Conservation (phyloP, 2,797 vertebrate species). For the Prunella strophiata region DNA sequence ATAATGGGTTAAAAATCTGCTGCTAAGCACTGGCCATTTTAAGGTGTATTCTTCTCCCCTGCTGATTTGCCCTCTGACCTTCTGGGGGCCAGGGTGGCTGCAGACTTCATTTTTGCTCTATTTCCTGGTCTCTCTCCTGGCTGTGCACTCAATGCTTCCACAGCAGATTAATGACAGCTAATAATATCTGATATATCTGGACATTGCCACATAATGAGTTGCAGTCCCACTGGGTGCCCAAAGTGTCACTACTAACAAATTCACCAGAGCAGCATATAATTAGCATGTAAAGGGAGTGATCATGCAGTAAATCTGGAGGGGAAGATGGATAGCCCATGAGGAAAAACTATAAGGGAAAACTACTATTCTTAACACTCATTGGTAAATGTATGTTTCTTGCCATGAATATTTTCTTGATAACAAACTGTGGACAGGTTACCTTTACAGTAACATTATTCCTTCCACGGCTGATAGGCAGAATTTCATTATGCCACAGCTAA, state of each 20-base stretch:
- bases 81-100: slow-evolving; percentile 69
- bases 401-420: slow-evolving; percentile 90
- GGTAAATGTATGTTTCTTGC: slow-evolving; percentile 83
- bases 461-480: slow-evolving; percentile 93
- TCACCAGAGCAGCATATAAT: slow-evolving; percentile 90
- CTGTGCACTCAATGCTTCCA: slow-evolving; percentile 81
- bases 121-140: slow-evolving; percentile 78
- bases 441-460: slow-evolving; percentile 99
- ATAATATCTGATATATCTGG: slow-evolving; percentile 99
- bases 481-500: slow-evolving; percentile 97
- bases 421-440: slow-evolving; percentile 97
- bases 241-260: slow-evolving; percentile 99
- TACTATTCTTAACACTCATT: slow-evolving; percentile 72
- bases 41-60: slow-evolving; percentile 68
- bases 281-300: slow-evolving; percentile 95
- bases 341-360: slow-evolving; percentile 69
- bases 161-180: slow-evolving; percentile 99
- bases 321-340: slow-evolving; percentile 88
- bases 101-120: slow-evolving; percentile 82
- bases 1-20: slow-evolving; percentile 62
- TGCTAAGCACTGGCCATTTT: slow-evolving; percentile 31
- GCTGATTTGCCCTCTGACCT: slow-evolving; percentile 82
- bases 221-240: slow-evolving; percentile 93
- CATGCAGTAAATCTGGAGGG: slow-evolving; percentile 90
- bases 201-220: slow-evolving; percentile 98